Conservation (phyloP, 1,140 invertebrate species). For the Phocides pigmalion region DNA sequence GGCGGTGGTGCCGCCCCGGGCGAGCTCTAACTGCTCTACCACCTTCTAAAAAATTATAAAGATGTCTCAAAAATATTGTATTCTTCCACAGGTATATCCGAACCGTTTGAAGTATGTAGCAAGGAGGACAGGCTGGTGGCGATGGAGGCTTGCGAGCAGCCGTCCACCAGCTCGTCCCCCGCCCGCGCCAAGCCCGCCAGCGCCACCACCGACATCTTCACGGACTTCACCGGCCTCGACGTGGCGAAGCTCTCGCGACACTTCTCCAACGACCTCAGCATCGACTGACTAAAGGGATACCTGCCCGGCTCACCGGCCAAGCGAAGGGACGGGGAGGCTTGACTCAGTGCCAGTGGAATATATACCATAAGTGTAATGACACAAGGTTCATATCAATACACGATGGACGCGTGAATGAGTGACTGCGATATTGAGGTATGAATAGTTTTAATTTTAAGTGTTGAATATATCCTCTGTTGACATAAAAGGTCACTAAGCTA, state of each 20-base stretch:
- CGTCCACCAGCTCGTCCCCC: conserved; percentile 52
- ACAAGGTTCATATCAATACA: neutral
- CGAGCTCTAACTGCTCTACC: too few relatives aligned
- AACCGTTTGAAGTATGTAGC: conserved; percentile 77
- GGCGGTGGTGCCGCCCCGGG: too few relatives aligned
- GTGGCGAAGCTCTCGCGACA: conserved; percentile 74
- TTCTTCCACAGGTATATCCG: conserved; percentile 72
- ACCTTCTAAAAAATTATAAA: too few relatives aligned
- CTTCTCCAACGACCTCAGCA: conserved; percentile 78
- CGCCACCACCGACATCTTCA: conserved; percentile 67
- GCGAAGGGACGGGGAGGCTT: conserved; percentile 19
- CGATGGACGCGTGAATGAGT: too few relatives aligned
- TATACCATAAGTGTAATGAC: conserved; percentile 7
- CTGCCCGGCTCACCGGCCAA: conserved; percentile 65
- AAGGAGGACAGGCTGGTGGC: conserved; percentile 66
- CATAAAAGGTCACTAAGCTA: too few relatives aligned
- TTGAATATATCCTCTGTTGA: too few relatives aligned
- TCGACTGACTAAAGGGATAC: conserved; percentile 83
- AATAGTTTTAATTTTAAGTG: too few relatives aligned
- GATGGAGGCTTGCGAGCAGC: conserved; percentile 53
- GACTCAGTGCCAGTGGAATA: neutral
- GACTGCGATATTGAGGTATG: too few relatives aligned
- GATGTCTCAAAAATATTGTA: too few relatives aligned
- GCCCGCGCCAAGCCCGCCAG: conserved; percentile 49
- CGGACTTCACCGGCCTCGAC: conserved; percentile 75